These are phyloP conservation scores for Rhynchopsitta pachyrhyncha DNA, from an alignment of 2,113 vertebrate species.

Conservation along the genomic window DNA sequence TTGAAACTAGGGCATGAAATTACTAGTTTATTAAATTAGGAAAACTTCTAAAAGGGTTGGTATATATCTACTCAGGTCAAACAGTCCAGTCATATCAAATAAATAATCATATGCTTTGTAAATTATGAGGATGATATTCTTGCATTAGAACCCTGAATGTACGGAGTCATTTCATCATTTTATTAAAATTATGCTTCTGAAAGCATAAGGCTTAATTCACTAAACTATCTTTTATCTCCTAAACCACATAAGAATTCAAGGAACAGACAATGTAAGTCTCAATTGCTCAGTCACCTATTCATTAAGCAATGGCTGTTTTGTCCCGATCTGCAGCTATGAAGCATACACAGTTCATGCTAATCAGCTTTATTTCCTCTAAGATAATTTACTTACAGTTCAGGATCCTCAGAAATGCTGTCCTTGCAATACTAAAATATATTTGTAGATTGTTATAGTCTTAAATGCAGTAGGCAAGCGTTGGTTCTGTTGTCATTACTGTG, in stretches of 20 bases:
- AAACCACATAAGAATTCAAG: neutral
- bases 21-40: neutral
- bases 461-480: neutral
- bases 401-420: neutral
- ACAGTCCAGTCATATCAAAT: neutral
- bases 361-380: conserved; percentile 4
- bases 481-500: neutral
- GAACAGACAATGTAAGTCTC: neutral
- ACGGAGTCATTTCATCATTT: neutral
- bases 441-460: neutral
- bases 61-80: neutral
- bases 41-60: neutral
- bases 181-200: conserved; percentile 6
- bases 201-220: neutral
- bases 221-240: neutral
- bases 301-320: neutral
- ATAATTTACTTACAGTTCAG: neutral
- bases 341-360: neutral
- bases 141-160: neutral
- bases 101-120: neutral
- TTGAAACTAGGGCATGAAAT: neutral
- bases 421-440: neutral
- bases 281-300: neutral
- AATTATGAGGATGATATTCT: neutral
- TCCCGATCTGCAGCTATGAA: neutral